A percentile compares a stretch with the other conserved stretches of the same genome.
Conservation (phyloP, 2,888 invertebrate genomes). For the Philaethria dido region DNA sequence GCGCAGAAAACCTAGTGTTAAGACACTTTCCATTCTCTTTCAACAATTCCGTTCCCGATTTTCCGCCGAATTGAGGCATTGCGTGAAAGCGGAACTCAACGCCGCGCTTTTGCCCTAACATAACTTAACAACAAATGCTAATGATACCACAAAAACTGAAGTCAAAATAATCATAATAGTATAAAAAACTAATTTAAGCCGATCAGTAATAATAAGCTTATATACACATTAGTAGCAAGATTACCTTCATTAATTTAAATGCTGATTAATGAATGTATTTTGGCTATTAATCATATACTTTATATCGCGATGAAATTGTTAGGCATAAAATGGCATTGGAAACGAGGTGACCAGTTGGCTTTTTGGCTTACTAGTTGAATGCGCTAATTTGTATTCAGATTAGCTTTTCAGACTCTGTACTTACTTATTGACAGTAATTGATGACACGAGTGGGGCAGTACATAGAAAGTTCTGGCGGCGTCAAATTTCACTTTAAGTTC, state of each 20-base stretch:
- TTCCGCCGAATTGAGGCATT: too few relatives aligned
- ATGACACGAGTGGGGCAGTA: background rate
- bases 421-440: background rate
- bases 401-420: conserved; percentile 48
- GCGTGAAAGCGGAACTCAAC: too few relatives aligned
- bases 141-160: too few relatives aligned
- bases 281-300: background rate
- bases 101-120: too few relatives aligned
- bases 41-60: too few relatives aligned
- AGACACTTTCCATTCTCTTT: too few relatives aligned
- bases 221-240: background rate
- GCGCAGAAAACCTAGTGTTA: too few relatives aligned
- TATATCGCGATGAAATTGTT: background rate
- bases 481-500: too few relatives aligned
- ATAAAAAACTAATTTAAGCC: background rate
- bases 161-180: background rate
- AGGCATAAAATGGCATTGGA: background rate
- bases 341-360: background rate
- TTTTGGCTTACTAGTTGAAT: conserved; percentile 15
- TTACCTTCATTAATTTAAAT: conserved; percentile 3
- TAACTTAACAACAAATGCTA: too few relatives aligned
- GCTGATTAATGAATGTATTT: conserved; percentile 9
- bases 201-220: conserved; percentile 9
- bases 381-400: conserved; percentile 64
- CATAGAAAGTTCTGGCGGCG: too few relatives aligned